Base-by-base conservation (phyloP, 2,113 vertebrate genomes). In the Anhinga rufa region DNA sequence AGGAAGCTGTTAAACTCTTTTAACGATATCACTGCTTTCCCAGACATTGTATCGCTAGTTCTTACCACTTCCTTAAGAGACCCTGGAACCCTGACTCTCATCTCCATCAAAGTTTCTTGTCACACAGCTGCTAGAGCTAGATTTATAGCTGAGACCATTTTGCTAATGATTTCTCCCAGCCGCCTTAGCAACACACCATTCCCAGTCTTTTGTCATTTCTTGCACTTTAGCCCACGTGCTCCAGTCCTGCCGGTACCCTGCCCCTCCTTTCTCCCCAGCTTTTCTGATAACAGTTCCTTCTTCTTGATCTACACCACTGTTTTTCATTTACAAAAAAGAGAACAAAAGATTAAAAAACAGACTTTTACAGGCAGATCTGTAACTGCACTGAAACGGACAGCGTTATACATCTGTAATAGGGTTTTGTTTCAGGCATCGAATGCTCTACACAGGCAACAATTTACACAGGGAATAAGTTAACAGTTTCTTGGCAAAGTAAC, bases 351-450 rank as follows among this genome's bases (percentile, higher is more conserved):
- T 55, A 40, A 87, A 88, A 38, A 6, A 0, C 46, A 86, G 52
- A 49, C 36, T 44, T 44, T 8, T 48, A 40, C 69, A 71, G 32
- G 64, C 36, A 54, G 49, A 3, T 17, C 48, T 58, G 54, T n/a
- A 75, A 61, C 7, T 17, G 31, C 51, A 57, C 77, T 55, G 20
- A 72, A 18, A 7, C 1, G 77, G 29, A 38, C 29, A 60, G 44
- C 1, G 1, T n/a, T 48, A 55, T 40, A 32, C 31, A 64, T 12
- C 48, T 51, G 10, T 36, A 29, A 71, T 4, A 48, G 1, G 1
- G 34, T 26, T 83, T 61, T 38, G 25, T 19, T 29, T 32, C 68
- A 42, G 26, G 22, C 49, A 64, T 16, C 38, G 76, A 51, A 64
- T 4, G 28, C 36, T 79, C 87, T 49, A 49, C 58, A 71, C 1